These are phyloP conservation scores for Stramonita haemastoma DNA, from an alignment of 2,888 invertebrate genomes.

Conservation along the genomic window DNA sequence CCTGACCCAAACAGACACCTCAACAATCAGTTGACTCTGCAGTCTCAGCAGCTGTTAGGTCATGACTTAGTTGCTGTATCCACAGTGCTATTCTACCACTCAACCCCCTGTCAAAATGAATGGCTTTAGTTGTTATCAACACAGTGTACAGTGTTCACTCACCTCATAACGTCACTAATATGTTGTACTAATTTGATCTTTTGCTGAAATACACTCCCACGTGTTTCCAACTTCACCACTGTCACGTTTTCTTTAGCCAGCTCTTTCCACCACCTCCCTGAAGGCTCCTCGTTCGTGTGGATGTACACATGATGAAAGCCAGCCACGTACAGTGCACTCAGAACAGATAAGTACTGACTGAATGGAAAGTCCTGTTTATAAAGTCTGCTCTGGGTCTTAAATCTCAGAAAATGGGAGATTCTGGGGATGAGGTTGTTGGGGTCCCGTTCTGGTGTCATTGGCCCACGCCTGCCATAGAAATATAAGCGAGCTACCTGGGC, in stretches of 20 bases:
- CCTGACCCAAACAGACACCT: no score
- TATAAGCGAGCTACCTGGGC: slow-evolving; percentile 28
- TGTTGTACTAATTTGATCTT: not conserved
- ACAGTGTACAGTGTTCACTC: not conserved
- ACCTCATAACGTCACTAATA: slow-evolving; percentile 21
- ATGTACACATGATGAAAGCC: slow-evolving; percentile 43
- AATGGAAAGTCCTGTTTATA: not conserved
- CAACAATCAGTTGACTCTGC: no score
- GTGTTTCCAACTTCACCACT: not conserved
- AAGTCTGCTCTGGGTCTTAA: not conserved
- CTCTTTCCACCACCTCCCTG: slow-evolving; percentile 46
- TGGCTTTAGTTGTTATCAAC: no score
- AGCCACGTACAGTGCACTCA: slow-evolving; percentile 44
- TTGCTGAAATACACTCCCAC: not conserved
- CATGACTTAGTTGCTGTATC: no score
- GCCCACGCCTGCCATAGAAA: slow-evolving; percentile 23
- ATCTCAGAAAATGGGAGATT: slow-evolving; percentile 17
- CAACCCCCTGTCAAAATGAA: no score
- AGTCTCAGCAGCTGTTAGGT: no score
- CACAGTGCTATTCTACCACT: no score
- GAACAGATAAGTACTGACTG: slow-evolving; percentile 40
- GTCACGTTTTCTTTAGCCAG: slow-evolving; percentile 32
- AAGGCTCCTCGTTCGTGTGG: slow-evolving; percentile 40
- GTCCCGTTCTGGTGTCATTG: not conserved
- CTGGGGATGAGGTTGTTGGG: not conserved